Base-by-base conservation (phyloP, 2,113 vertebrate genomes). In the Pogona vitticeps region DNA sequence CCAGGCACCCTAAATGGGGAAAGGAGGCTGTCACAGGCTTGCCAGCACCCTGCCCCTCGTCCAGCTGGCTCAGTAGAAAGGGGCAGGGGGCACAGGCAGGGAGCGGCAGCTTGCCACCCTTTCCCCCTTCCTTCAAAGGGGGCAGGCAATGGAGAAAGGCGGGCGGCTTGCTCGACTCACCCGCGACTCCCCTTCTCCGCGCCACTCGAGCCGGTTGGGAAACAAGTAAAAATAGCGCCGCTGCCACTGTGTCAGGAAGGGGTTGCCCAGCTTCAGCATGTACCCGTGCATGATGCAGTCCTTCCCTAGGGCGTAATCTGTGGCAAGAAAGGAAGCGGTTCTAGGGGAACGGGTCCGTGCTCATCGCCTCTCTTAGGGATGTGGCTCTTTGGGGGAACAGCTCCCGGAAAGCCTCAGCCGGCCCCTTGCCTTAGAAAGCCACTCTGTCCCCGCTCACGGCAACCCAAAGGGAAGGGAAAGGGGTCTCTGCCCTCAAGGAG, bases 171-270 rank as follows among this genome's bases (percentile, higher is more conserved):
- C 42, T 31, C 1, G 6, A 92, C 98, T 98, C 89, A 99, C 99
- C 97, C 98, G 96, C 0, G 99, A 98, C 91, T 99, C 98, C 0
- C 97, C 98, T 93, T 99, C 98, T 52, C 98, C 98, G 92, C 98
- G 96, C 99, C 99, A 99, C 86, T 99, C 99, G 21, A 99, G 97
- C 4, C 99, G 96, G 94, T 99, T 99, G 56, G 99, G 99, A 95
- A 99, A 99, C 88, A 99, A 97, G 95, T 99, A 99, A 95, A 99
- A 99, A 95, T 99, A 99, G 2, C 98, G 96, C 0, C 98, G 97
- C 90, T 99, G 99, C 99, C 99, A 99, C 94, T 99, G 98, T 0
- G 99, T 99, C 89, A 99, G 91, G 93, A 99, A 99, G 0, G 99
- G 99, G 94, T 98, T 99, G 31, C 99, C 98, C 94, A 99, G 87